Evolutionary conservation across 1,140 invertebrate species (phyloP).

Genomic region (Aphelenchoides avenae): DNA sequence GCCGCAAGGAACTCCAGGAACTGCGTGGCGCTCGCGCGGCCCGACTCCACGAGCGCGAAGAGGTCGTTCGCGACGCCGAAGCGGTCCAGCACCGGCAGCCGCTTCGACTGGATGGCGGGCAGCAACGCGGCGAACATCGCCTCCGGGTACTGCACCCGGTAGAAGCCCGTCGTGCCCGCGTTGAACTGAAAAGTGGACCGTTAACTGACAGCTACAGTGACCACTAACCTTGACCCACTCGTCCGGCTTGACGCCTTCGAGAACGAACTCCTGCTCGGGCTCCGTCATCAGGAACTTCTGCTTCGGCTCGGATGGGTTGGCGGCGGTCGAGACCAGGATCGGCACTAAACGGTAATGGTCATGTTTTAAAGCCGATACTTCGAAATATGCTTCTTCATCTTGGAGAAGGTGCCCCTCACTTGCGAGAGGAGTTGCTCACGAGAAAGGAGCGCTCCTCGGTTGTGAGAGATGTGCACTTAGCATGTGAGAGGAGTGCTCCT

Average conservation of each 20-base stretch:
- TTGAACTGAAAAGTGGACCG: constrained; percentile 63
- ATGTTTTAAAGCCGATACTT: too few species aligned
- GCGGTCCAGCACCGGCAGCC: constrained; percentile 80
- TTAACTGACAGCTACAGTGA: too few species aligned
- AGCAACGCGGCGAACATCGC: constrained; percentile 74
- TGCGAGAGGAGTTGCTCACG: too few species aligned
- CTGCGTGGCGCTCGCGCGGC: constrained; percentile 36
- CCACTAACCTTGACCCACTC: constrained; percentile 80
- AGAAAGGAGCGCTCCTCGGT: too few species aligned
- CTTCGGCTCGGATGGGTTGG: constrained; percentile 67
- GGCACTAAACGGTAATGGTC: too few species aligned
- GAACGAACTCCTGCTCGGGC: constrained; percentile 59
- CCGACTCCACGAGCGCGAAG: constrained; percentile 71
- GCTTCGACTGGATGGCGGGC: constrained; percentile 73
- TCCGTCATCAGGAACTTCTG: constrained; percentile 67
- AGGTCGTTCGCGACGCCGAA: constrained; percentile 84
- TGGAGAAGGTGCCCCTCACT: too few species aligned
- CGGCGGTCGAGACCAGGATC: constrained; percentile 73
- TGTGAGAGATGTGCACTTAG: too few species aligned
- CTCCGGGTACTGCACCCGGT: constrained; percentile 76
- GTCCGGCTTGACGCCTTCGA: constrained; percentile 69
- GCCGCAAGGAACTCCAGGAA: constrained; percentile 51
- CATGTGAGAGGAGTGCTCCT: too few species aligned
- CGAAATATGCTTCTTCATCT: too few species aligned
- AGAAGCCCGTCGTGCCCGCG: constrained; percentile 62